phyloP scores from a whole-genome alignment of 2,888 invertebrate species.

The Drosophila picticornis region DNA sequence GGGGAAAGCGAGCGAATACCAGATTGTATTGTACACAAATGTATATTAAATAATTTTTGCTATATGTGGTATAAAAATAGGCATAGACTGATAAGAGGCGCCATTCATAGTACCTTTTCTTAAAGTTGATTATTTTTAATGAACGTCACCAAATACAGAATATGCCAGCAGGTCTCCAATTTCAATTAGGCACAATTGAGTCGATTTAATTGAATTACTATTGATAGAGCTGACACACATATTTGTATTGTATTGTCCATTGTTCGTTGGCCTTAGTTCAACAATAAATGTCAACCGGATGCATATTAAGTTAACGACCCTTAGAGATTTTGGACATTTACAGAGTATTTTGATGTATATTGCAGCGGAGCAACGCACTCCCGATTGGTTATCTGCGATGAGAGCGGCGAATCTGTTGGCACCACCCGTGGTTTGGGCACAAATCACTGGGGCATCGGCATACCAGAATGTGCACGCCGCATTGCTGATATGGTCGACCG shows the following conservation, averaged over 20 bases:
- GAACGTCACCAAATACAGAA: conserved; percentile 17
- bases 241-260: background rate
- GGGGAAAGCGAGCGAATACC: background rate
- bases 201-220: conserved; percentile 35
- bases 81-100: conserved; percentile 1
- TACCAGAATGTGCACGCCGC: conserved; percentile 91
- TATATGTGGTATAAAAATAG: background rate
- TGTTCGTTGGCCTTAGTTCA: conserved; percentile 18
- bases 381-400: conserved; percentile 91
- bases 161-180: conserved; percentile 5
- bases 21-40: background rate
- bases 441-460: conserved; percentile 94
- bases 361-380: conserved; percentile 94
- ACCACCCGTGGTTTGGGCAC: conserved; percentile 90
- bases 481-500: conserved; percentile 90
- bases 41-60: conserved; percentile 10
- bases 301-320: conserved; percentile 3
- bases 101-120: conserved; percentile 6
- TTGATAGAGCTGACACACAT: conserved; percentile 15
- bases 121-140: conserved; percentile 33
- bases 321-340: background rate
- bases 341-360: background rate
- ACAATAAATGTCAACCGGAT: conserved; percentile 18
- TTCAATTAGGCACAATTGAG: conserved; percentile 51
- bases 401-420: conserved; percentile 89